Conservation (phyloP, 2,797 vertebrate genomes). For the Intellagama lesueurii region DNA sequence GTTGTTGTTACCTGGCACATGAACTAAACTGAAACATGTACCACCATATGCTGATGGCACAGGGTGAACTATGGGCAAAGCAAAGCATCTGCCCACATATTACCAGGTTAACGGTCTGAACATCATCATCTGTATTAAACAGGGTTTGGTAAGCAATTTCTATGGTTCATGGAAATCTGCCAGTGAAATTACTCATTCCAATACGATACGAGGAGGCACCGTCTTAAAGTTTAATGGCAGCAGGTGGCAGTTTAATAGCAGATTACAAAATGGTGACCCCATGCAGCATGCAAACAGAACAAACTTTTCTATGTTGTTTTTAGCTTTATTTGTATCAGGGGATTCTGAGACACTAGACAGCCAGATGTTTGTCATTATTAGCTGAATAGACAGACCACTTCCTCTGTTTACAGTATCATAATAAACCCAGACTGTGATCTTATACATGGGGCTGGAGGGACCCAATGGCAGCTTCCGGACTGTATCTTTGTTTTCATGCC, state of each 20-base stretch:
- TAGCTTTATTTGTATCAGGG: conserved; percentile 55
- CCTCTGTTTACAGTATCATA: conserved; percentile 74
- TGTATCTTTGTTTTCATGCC: background rate
- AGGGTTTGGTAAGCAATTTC: conserved; percentile 1
- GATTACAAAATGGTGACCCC: background rate
- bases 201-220: background rate
- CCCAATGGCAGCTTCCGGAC: conserved; percentile 10
- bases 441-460: background rate
- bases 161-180: background rate
- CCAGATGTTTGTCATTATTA: conserved; percentile 78
- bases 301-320: background rate
- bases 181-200: background rate
- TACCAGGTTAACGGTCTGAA: background rate
- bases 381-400: conserved; percentile 70
- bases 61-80: background rate
- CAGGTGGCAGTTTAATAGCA: background rate
- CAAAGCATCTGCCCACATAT: background rate
- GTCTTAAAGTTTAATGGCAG: background rate
- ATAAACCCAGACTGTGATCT: conserved; percentile 46
- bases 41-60: background rate
- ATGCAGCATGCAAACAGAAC: background rate
- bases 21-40: background rate
- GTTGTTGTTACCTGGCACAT: background rate
- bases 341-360: conserved; percentile 46
- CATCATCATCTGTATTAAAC: background rate